Conservation (phyloP, 2,888 invertebrate genomes). For the Atethmia centrago region DNA sequence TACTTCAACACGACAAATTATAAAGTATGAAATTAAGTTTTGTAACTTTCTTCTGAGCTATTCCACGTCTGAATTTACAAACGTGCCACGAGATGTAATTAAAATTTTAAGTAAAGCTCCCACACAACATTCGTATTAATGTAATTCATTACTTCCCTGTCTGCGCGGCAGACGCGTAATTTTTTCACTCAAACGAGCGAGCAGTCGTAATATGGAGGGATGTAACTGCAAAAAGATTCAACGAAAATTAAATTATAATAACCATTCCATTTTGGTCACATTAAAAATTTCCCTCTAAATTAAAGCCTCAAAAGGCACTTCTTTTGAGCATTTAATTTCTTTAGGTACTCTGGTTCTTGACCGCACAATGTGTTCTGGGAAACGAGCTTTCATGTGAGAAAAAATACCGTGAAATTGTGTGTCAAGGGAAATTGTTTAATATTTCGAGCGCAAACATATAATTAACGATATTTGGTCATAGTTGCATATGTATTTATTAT, state of each 20-base stretch:
- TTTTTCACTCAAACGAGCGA: constrained; percentile 45
- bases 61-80: constrained; percentile 50
- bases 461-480: too few species aligned
- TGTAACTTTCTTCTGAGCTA: constrained; percentile 55
- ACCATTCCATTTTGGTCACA: constrained; percentile 43
- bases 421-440: constrained; percentile 29
- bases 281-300: constrained; percentile 43
- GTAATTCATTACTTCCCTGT: constrained; percentile 55
- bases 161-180: constrained; percentile 36
- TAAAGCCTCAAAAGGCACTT: constrained; percentile 44
- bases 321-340: constrained; percentile 52
- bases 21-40: constrained; percentile 69
- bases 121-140: constrained; percentile 51
- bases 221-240: constrained; percentile 35
- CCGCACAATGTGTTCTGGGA: constrained; percentile 21
- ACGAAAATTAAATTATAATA: constrained; percentile 53
- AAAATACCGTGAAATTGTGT: constrained; percentile 30
- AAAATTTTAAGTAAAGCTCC: constrained; percentile 52
- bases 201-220: constrained; percentile 15
- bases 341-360: constrained; percentile 39
- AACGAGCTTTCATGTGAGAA: constrained; percentile 30
- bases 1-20: constrained; percentile 62
- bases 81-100: constrained; percentile 55
- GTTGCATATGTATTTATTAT: too few species aligned
- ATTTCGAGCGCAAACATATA: constrained; percentile 34